Evolutionary conservation across 2,797 vertebrate genomes (phyloP), one percentile per base, ranked within the genome.

Genomic region (Cossypha polioptera): DNA sequence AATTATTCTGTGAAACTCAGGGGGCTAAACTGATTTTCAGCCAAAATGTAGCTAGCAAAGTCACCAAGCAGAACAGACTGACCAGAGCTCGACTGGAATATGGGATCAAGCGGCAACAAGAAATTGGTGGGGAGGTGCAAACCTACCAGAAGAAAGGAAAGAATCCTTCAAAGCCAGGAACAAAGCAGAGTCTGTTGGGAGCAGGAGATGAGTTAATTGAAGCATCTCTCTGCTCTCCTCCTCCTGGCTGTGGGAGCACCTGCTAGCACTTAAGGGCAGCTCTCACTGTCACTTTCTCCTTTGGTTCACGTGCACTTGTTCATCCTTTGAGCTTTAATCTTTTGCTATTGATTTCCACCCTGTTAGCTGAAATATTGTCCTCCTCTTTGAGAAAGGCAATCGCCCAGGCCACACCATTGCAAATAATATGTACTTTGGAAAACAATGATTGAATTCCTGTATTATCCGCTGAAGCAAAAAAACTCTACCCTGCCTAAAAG

Each of bases 261-360:
- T 96, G 91, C 95, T 61, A 54, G 94, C 94, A 74, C 94, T 93
- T 96, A 94, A 90, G 91, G 95, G 92, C 89, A 88, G 89, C 92
- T 94, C 87, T 80, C 89, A 69, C 87, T 81, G 84, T 42, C 92
- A 91, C 94, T 81, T 90, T 84, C 51, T 75, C 87, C 73, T 84
- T 55, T 91, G 85, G 43, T 66, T 73, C 88, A 85, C 3, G 1
- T 86, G 86, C 85, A 91, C 82, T 95, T 95, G 91, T 81, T 92
- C 95, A 90, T 93, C 92, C 90, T 94, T 94, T 94, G 90, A 95
- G 95, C 95, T 96, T 96, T 96, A 96, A 96, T 96, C 96, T 96
- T 96, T 96, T 81, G 55, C 83, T 94, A 96, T 97, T 92, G 96
- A 97, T 97, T 97, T 95, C 92, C 71, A 95, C 80, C 92, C 92